A percentile compares a stretch with the other conserved stretches of the same genome.
Evolutionary conservation across 1,140 invertebrate species (phyloP).

Genomic region (Ceratina japonica): DNA sequence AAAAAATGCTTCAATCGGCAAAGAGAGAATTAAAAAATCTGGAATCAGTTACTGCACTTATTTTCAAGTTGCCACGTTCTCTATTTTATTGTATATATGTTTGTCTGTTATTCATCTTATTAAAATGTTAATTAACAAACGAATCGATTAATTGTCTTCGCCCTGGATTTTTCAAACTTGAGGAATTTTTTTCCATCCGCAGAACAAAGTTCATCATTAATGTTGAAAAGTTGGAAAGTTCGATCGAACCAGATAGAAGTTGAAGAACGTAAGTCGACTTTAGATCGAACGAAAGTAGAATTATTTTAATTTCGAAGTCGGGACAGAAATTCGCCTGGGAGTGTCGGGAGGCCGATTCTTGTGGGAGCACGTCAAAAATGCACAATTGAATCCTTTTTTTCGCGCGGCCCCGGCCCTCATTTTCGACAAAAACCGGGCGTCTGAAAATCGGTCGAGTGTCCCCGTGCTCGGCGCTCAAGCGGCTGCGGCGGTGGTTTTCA

Average conservation of each 20-base stretch:
- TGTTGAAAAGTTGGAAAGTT: neutral
- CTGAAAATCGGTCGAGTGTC: conserved; percentile 4
- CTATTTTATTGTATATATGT: too few species aligned
- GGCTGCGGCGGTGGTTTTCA: neutral
- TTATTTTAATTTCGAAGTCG: neutral
- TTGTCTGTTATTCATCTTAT: too few species aligned
- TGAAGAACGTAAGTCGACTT: neutral
- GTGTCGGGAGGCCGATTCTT: neutral
- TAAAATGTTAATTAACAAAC: too few species aligned
- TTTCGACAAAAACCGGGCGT: neutral
- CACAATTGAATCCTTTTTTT: neutral
- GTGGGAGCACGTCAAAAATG: neutral
- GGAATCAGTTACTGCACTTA: too few species aligned
- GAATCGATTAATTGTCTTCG: too few species aligned
- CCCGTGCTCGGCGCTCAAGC: neutral
- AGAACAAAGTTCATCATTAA: neutral
- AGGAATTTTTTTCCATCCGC: neutral
- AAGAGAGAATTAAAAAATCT: too few species aligned
- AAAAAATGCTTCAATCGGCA: too few species aligned
- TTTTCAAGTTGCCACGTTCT: too few species aligned
- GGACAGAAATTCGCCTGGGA: neutral
- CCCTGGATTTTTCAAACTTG: too few species aligned
- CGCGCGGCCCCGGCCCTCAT: neutral
- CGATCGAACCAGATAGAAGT: neutral
- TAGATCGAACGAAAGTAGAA: neutral